Percentiles rank a stretch among this genome's conserved stretches.
These are phyloP conservation scores for Naja naja DNA, from an alignment of 2,113 vertebrate genomes.

Conservation along the genomic window DNA sequence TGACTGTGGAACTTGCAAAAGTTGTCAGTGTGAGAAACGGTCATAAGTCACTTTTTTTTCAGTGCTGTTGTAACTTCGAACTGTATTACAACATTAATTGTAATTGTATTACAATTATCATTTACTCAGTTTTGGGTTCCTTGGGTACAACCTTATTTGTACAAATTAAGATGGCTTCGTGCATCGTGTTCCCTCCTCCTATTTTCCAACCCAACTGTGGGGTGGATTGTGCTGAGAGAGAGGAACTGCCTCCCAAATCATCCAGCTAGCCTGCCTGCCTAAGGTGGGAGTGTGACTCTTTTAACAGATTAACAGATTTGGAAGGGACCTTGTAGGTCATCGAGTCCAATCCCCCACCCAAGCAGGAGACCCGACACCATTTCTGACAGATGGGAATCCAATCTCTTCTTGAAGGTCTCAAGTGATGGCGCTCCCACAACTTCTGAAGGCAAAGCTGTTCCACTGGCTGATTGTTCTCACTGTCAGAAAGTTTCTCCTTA, in stretches of 20 bases:
- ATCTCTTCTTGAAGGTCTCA: no score
- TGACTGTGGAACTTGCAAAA: neutral
- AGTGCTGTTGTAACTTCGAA: neutral
- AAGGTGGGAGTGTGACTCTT: neutral
- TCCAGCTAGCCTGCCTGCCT: neutral
- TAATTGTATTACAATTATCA: neutral
- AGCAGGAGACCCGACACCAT: no score
- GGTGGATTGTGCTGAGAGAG: neutral
- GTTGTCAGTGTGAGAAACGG: neutral
- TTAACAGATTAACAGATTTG: no score
- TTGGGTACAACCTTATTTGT: no score
- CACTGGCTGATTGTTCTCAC: no score
- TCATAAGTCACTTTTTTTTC: neutral
- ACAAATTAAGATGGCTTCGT: neutral
- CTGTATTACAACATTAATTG: neutral
- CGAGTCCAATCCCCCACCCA: no score
- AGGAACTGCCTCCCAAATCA: neutral
- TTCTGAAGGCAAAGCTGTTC: no score
- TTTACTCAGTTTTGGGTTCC: neutral
- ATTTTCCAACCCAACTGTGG: neutral
- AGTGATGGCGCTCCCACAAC: no score
- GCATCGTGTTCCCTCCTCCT: neutral
- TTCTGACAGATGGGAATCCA: no score
- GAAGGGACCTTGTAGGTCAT: no score
- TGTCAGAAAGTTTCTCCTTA: no score